A percentile compares a stretch with the other conserved stretches of the same genome.
These are phyloP conservation scores for Dreissena polymorpha DNA, from an alignment of 1,140 invertebrate species.

Conservation along the genomic window DNA sequence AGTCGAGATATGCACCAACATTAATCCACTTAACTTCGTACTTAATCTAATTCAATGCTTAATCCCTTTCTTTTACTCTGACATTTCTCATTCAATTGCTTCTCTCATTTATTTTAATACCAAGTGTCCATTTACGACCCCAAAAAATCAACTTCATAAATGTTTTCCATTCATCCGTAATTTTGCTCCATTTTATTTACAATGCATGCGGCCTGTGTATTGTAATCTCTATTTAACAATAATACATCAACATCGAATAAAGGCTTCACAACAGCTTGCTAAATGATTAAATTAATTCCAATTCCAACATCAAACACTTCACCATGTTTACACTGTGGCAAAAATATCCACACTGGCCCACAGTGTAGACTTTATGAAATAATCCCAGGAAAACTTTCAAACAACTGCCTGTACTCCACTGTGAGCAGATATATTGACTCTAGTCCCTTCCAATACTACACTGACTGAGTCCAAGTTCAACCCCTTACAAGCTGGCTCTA, in stretches of 20 bases:
- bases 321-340: neutral
- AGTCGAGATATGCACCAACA: constrained; percentile 10
- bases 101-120: neutral
- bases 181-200: constrained; percentile 14
- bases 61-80: constrained; percentile 15
- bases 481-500: no score
- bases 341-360: constrained; percentile 7
- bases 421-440: no score
- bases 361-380: constrained; percentile 1
- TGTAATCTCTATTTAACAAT: neutral
- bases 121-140: neutral
- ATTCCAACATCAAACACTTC: constrained; percentile 2
- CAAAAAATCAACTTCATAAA: constrained; percentile 1
- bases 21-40: constrained; percentile 40
- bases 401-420: no score
- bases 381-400: neutral
- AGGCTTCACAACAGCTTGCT: neutral
- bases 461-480: no score
- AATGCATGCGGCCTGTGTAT: neutral
- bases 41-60: constrained; percentile 22
- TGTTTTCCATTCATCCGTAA: neutral
- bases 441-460: no score
- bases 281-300: constrained; percentile 7
- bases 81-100: neutral
- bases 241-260: constrained; percentile 9